Conservation (phyloP, 2,888 invertebrate genomes). For the Loripinus fragilis region DNA sequence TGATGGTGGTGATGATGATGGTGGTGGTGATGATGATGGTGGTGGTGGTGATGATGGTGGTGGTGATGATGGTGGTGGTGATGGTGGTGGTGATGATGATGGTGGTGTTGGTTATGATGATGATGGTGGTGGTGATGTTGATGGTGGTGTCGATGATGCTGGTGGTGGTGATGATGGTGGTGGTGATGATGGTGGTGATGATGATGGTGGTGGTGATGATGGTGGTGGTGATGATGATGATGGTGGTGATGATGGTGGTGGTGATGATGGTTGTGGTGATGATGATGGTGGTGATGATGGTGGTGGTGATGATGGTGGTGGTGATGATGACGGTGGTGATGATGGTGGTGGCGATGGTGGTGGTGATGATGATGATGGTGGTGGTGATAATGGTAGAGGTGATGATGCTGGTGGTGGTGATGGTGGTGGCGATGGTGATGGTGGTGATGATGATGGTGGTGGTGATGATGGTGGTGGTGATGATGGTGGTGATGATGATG, state of each 20-base stretch:
- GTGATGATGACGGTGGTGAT: neutral
- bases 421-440: neutral
- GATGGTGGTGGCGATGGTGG: neutral
- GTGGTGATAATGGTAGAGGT: too few species aligned
- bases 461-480: neutral
- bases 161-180: too few species aligned
- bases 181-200: neutral
- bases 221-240: neutral
- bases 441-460: neutral
- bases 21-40: neutral
- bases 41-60: neutral
- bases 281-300: too few species aligned
- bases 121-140: too few species aligned
- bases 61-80: neutral
- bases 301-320: neutral
- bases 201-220: neutral
- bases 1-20: neutral
- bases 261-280: too few species aligned
- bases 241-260: neutral
- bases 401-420: too few species aligned
- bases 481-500: neutral
- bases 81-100: neutral
- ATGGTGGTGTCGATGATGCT: too few species aligned
- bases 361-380: neutral
- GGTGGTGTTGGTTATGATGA: too few species aligned